Evolutionary conservation across 2,888 invertebrate genomes (phyloP).

Genomic region (Morinoia aosen): DNA sequence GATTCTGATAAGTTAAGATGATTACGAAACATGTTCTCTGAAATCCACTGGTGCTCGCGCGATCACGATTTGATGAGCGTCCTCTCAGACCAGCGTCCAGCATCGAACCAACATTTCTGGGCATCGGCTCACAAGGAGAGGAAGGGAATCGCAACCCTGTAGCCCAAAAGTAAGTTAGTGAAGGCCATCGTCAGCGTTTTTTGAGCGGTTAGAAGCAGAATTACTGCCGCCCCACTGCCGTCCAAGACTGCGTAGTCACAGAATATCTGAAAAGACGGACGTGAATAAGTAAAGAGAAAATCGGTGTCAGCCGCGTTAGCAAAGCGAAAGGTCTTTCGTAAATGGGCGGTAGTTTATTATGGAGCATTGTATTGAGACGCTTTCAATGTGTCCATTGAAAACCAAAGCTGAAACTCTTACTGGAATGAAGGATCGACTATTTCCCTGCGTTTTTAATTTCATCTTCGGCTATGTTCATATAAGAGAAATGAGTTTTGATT

Average conservation of each 20-base stretch:
- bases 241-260: background rate
- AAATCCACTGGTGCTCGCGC: conserved; percentile 8
- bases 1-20: conserved; percentile 53
- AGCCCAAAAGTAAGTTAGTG: conserved; percentile 47
- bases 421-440: too few relatives aligned
- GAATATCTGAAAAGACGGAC: background rate
- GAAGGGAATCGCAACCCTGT: background rate
- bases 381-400: background rate
- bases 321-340: background rate
- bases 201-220: conserved; percentile 28
- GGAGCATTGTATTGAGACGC: background rate
- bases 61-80: background rate
- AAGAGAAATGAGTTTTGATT: background rate
- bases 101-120: background rate
- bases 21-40: conserved; percentile 62
- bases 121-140: conserved; percentile 1
- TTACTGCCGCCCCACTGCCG: conserved; percentile 46
- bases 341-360: background rate
- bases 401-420: background rate
- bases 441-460: background rate
- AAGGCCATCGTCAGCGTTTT: conserved; percentile 48
- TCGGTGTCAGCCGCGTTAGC: background rate
- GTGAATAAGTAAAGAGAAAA: background rate
- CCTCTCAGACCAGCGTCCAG: background rate
- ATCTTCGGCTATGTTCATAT: too few relatives aligned